Percentiles rank a stretch among this genome's conserved stretches.
These are phyloP conservation scores for Falco columbarius DNA, from an alignment of 2,797 vertebrate species.

Conservation along the genomic window DNA sequence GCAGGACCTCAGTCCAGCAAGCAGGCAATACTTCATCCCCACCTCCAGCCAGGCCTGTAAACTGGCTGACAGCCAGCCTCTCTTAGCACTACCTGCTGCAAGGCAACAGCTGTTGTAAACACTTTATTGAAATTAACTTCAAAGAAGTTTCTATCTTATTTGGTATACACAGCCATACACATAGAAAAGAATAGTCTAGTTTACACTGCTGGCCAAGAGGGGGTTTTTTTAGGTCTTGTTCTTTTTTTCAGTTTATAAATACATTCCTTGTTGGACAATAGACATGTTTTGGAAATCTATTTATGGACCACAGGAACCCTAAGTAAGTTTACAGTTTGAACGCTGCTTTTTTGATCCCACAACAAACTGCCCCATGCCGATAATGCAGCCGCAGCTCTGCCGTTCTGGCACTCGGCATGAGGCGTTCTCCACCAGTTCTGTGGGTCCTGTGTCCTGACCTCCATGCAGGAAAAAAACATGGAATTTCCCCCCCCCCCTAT, in stretches of 20 bases:
- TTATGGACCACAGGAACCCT: not conserved
- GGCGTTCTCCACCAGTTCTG: not conserved
- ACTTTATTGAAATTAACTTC: not conserved
- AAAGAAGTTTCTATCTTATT: not conserved
- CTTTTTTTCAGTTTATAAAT: conserved; percentile 55
- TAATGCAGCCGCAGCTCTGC: not conserved
- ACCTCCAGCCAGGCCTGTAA: not conserved
- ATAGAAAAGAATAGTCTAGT: not conserved
- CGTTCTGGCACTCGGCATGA: fast-evolving
- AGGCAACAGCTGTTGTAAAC: not conserved
- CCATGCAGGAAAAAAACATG: fast-evolving
- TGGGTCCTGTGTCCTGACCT: not conserved
- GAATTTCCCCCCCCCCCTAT: not conserved
- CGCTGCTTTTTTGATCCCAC: not conserved
- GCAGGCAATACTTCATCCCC: not conserved
- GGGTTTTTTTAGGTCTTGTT: not conserved
- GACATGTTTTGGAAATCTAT: conserved; percentile 23
- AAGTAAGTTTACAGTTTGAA: not conserved
- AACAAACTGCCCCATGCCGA: not conserved
- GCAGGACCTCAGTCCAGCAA: not conserved
- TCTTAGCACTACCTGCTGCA: not conserved
- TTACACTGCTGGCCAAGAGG: not conserved
- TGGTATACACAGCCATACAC: not conserved
- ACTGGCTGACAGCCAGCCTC: not conserved
- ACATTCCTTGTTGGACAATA: conserved; percentile 11